phyloP scores from a whole-genome alignment of 37 sponge, comb jelly and placozoan species.

The Amphimedon queenslandica region DNA sequence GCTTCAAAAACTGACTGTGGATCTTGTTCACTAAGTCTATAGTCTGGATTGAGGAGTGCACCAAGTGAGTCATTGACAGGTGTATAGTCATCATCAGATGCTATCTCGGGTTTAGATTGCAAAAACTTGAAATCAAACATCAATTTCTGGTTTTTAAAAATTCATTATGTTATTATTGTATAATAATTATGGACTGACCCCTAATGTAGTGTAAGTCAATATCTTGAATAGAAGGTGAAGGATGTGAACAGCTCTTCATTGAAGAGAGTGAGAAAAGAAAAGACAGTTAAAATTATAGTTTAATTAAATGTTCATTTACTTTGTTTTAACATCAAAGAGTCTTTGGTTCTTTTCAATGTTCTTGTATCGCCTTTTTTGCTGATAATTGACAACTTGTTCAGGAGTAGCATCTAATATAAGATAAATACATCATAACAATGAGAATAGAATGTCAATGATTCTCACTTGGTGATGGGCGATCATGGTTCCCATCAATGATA shows the following conservation, averaged over 20 bases:
- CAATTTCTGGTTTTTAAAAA: not conserved
- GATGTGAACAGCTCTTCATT: not conserved
- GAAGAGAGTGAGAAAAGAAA: not conserved
- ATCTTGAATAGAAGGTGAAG: not conserved
- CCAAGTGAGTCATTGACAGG: not conserved
- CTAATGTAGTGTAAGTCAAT: not conserved
- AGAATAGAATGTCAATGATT: too few relatives aligned
- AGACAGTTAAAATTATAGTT: not conserved
- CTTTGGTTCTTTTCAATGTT: not conserved
- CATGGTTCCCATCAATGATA: not conserved
- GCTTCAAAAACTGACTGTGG: not conserved
- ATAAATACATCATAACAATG: too few relatives aligned
- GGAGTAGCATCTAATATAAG: not conserved
- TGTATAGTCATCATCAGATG: not conserved
- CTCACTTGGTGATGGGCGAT: not conserved
- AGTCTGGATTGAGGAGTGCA: not conserved
- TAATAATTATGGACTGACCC: not conserved
- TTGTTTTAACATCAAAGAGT: not conserved
- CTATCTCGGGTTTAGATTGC: not conserved
- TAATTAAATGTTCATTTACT: not conserved
- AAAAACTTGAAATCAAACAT: slow-evolving; percentile 5
- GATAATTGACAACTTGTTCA: not conserved
- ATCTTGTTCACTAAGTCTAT: not conserved
- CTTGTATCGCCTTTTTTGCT: not conserved
- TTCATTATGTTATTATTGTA: not conserved